Evolutionary conservation across 2,797 vertebrate species (phyloP), one percentile per base, ranked within the genome.

Genomic region (Paratrypauchen microcephalus): DNA sequence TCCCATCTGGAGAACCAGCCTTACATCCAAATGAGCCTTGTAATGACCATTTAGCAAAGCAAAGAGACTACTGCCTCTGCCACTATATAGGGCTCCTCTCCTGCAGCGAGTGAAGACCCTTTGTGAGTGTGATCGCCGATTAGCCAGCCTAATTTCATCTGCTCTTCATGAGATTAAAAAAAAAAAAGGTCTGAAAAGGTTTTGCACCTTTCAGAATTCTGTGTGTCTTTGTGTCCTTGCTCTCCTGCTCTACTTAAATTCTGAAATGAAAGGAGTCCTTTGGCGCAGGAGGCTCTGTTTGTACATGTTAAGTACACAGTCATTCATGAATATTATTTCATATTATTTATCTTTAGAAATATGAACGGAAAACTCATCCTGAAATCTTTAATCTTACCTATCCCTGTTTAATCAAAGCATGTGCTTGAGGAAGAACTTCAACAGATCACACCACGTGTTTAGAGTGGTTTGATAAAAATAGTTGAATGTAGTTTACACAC

Each of bases 11-110:
- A 78, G 56, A 71, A 68, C 62, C 52, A 75, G 63, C 66, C 58
- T 71, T 66, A 80, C 74, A 79, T 80, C 32, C 52, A 77, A 84
- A 83, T 74, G 36, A 80, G 23, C 64, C 74, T 54, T 74, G 66
- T 84, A 85, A 88, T 80, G 79, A 80, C 74, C 73, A 83, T 75
- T 83, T 83, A 80, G 52, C 67, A 60, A 71, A 66, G 63, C 30
- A 56, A 69, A 67, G 58, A 73, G 32, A 76, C 69, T 79, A 52
- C 52, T 39, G 70, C 24, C 62, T 63, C n/a, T 24, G 32, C 58
- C 59, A 67, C 28, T 16, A 39, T 41, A 62, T 65, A 9, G n/a
- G 41, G 32, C 2, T 41, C 15, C 19, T 48, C 6, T 76, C 78
- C 30, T 48, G 36, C 47, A 50, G 48, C 39, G 48, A 48, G 50